phyloP scores from a whole-genome alignment of 1,140 invertebrate species.

The Zaprionus tsacasi region DNA sequence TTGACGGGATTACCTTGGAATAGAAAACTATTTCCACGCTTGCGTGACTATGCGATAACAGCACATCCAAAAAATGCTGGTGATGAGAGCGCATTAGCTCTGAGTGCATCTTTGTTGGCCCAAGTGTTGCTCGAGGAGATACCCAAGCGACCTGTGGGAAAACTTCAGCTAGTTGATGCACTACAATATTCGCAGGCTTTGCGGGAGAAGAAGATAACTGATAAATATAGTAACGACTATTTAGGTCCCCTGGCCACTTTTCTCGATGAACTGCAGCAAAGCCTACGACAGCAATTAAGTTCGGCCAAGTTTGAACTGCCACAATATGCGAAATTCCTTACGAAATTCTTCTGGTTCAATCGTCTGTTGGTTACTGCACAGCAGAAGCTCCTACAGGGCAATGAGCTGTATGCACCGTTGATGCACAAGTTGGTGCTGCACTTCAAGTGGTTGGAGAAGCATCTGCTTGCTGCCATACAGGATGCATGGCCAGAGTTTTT shows the following conservation, averaged over 20 bases:
- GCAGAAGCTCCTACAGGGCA: constrained; percentile 59
- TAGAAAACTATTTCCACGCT: constrained; percentile 62
- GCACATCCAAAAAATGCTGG: neutral
- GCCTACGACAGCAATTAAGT: constrained; percentile 35
- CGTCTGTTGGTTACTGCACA: constrained; percentile 57
- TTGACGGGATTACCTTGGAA: constrained; percentile 74
- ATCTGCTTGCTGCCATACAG: constrained; percentile 46
- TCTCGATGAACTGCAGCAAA: constrained; percentile 37
- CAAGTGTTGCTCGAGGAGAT: constrained; percentile 54
- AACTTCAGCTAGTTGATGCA: constrained; percentile 50
- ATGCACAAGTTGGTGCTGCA: constrained; percentile 80
- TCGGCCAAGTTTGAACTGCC: constrained; percentile 35
- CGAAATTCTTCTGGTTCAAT: constrained; percentile 73
- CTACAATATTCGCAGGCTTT: constrained; percentile 77
- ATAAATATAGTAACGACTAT: constrained; percentile 68
- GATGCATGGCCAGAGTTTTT: constrained; percentile 14
- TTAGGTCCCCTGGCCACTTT: constrained; percentile 52
- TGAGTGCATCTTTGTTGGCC: constrained; percentile 61
- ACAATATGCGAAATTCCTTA: constrained; percentile 50
- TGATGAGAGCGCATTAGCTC: constrained; percentile 24
- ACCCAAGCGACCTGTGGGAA: constrained; percentile 5
- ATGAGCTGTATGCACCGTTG: constrained; percentile 60
- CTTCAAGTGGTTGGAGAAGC: constrained; percentile 80
- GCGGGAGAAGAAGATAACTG: constrained; percentile 36
- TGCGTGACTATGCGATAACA: constrained; percentile 62